A percentile compares a stretch with the other conserved stretches of the same genome.
Evolutionary conservation across 2,888 invertebrate genomes (phyloP).

Genomic region (Macaria notata): DNA sequence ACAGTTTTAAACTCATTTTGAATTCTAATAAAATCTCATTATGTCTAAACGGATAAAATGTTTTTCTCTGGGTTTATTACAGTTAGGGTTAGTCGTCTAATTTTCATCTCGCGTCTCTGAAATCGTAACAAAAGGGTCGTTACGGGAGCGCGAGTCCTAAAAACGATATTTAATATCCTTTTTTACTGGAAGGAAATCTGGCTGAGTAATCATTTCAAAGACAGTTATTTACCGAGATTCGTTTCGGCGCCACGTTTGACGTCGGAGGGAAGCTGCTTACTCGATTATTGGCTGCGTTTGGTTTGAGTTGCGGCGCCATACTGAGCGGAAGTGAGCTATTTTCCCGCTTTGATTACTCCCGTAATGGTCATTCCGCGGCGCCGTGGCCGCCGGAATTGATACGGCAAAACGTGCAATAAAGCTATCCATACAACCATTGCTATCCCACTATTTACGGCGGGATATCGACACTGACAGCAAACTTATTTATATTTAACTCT

Average conservation of each 20-base stretch:
- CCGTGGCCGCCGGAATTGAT: constrained; percentile 38
- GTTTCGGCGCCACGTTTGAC: neutral
- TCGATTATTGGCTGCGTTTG: neutral
- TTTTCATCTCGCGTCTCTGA: constrained; percentile 28
- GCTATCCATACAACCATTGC: constrained; percentile 21
- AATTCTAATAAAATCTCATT: constrained; percentile 30
- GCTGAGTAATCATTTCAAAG: constrained; percentile 7
- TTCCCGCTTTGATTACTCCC: constrained; percentile 13
- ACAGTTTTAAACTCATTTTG: constrained; percentile 37
- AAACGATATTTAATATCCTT: constrained; percentile 13
- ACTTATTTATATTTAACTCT: constrained; percentile 38
- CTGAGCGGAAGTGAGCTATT: constrained; percentile 12
- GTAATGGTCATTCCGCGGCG: constrained; percentile 17
- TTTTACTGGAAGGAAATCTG: constrained; percentile 16
- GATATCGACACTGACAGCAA: constrained; percentile 37
- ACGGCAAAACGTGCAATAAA: constrained; percentile 35
- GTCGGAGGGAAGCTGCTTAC: neutral
- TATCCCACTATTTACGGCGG: constrained; percentile 29
- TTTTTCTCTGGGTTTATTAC: constrained; percentile 23
- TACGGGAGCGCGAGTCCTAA: constrained; percentile 18
- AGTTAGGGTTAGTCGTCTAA: constrained; percentile 34
- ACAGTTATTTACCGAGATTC: constrained; percentile 6
- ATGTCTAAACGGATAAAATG: constrained; percentile 32
- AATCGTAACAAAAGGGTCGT: constrained; percentile 25
- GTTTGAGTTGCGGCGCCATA: constrained; percentile 3